Percentiles rank a stretch among this genome's conserved stretches.
These are phyloP conservation scores for Escarpia spicata DNA, from an alignment of 2,888 invertebrate genomes.

Conservation along the genomic window DNA sequence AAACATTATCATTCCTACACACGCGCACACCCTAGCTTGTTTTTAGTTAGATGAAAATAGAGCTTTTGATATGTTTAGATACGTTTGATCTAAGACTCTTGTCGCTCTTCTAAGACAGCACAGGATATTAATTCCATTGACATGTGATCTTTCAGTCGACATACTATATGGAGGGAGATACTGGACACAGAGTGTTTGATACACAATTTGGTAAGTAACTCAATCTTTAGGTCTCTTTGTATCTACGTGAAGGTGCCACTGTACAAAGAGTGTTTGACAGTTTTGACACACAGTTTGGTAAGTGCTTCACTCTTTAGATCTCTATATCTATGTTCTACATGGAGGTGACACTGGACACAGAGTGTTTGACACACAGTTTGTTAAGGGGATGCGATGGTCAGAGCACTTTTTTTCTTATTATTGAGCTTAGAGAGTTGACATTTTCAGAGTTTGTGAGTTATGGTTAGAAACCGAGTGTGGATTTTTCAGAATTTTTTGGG, in stretches of 20 bases:
- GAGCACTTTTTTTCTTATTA: no score
- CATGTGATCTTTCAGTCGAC: slow-evolving; percentile 71
- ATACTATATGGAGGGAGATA: slow-evolving; percentile 92
- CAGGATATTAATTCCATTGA: neutral
- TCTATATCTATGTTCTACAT: no score
- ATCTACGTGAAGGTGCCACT: slow-evolving; percentile 90
- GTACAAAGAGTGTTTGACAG: slow-evolving; percentile 84
- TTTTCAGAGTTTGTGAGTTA: no score
- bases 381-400: no score
- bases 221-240: slow-evolving; percentile 44
- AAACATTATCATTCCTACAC: no score
- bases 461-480: no score
- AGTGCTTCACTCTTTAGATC: slow-evolving; percentile 32
- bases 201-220: slow-evolving; percentile 66
- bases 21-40: no score
- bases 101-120: no score
- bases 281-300: slow-evolving; percentile 66
- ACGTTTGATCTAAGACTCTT: neutral
- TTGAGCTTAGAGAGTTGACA: no score
- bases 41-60: neutral
- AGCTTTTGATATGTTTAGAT: neutral
- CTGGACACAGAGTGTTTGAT: slow-evolving; percentile 87
- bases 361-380: no score
- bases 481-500: no score
- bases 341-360: no score